Evolutionary conservation across 2,888 invertebrate species (phyloP), one percentile per base, ranked within the genome.

Genomic region (Lissocephala sabroskyi): DNA sequence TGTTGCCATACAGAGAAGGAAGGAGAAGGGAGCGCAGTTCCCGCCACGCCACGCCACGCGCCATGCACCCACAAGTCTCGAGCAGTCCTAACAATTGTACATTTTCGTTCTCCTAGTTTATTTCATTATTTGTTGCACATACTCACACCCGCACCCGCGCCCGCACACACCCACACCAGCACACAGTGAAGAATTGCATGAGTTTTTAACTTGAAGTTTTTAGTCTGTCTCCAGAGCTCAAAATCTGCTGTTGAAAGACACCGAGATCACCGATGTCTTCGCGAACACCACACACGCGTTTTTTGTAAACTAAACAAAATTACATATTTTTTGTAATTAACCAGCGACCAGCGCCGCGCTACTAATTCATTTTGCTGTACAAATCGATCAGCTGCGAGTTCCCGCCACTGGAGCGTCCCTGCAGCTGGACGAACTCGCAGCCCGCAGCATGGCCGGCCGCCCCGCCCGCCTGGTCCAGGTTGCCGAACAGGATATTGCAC

Each of bases 301-400:
- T 75, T 73, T 67, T 76, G 65, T 71, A 65, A 74, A 46, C 41
- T 37, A 36, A 40, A 32, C 13, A 62, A 51, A 76, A 74, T 71
- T 68, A 74, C 52, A 76, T 39, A 74, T 62, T 67, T 74, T 76
- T 76, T 70, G 55, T 55, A 71, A 68, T 57, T 53, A 62, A 46
- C 33, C 30, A 11, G 19, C 33, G 3, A 23, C 10, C 29, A 6
- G 13, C 14, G 11, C 11, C 23, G 23, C 13, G 6, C 11, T 10
- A 16, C 56, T 59, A 63, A 41, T 68, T 50, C 52, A 81, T 79
- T 58, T 80, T 71, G 41, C 70, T 80, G 40, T 81, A 80, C 50
- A 81, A 61, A 56, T 80, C 79, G 4, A 80, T 52, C 29, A 81
- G 51, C 17, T 81, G 64, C 17, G 63, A 74, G 45, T 77, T 77